These are phyloP conservation scores for Cydia splendana DNA, from an alignment of 1,140 invertebrate genomes.

Conservation along the genomic window DNA sequence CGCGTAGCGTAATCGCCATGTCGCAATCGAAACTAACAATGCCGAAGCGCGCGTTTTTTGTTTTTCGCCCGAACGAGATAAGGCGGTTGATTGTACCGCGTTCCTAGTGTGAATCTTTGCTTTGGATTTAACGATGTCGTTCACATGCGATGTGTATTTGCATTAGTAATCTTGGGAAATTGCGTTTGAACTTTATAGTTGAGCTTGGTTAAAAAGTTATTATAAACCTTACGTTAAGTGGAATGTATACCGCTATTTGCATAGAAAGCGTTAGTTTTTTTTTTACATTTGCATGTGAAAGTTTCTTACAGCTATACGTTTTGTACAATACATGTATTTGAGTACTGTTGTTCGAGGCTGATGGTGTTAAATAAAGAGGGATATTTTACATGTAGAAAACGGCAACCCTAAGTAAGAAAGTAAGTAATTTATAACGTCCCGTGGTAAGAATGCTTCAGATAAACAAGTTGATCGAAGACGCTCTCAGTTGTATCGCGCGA, in stretches of 20 bases:
- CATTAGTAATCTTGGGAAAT: slow-evolving; percentile 32
- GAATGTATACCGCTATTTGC: background rate
- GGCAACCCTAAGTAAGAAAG: slow-evolving; percentile 44
- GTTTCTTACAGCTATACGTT: background rate
- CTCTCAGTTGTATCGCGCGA: slow-evolving; percentile 46
- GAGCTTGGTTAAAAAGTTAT: background rate
- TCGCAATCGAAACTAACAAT: slow-evolving; percentile 47
- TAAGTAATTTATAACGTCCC: slow-evolving; percentile 49
- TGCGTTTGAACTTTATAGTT: slow-evolving; percentile 16
- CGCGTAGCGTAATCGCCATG: slow-evolving; percentile 47
- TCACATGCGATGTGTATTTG: slow-evolving; percentile 34
- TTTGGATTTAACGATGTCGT: slow-evolving; percentile 37
- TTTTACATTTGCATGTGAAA: slow-evolving; percentile 9
- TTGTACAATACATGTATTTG: slow-evolving; percentile 8
- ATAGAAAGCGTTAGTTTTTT: background rate
- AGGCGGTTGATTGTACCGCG: slow-evolving; percentile 40
- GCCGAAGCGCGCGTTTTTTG: slow-evolving; percentile 44
- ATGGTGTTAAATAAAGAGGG: background rate
- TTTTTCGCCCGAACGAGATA: slow-evolving; percentile 41
- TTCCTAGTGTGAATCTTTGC: slow-evolving; percentile 42
- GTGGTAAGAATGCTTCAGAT: slow-evolving; percentile 48
- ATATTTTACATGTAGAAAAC: slow-evolving; percentile 35
- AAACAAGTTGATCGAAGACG: slow-evolving; percentile 56
- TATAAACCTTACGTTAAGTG: background rate
- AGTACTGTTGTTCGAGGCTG: background rate